phyloP scores from a whole-genome alignment of 2,797 vertebrate species.

The Malurus splendens region DNA sequence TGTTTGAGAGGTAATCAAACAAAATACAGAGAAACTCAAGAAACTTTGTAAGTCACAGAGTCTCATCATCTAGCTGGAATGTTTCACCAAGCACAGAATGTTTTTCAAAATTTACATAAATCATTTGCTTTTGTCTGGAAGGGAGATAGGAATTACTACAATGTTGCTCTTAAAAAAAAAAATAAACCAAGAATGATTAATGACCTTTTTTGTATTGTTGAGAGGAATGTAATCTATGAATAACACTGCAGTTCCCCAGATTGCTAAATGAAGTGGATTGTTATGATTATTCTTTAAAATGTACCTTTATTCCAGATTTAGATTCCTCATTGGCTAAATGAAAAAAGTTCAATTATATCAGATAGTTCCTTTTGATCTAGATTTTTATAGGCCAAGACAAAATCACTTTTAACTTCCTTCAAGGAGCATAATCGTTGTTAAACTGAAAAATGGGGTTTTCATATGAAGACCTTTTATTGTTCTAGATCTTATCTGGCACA shows the following conservation, averaged over 20 bases:
- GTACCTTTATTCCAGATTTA: background rate
- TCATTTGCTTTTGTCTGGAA: slow-evolving; percentile 15
- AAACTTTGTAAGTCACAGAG: background rate
- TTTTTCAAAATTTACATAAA: slow-evolving; percentile 8
- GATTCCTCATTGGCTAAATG: background rate
- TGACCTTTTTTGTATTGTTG: background rate
- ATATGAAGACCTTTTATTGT: background rate
- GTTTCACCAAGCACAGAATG: background rate
- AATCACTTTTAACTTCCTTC: background rate
- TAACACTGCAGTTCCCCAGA: slow-evolving; percentile 12
- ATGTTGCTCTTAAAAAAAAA: background rate
- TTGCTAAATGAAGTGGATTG: slow-evolving; percentile 12
- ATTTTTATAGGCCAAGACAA: background rate
- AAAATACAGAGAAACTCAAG: background rate
- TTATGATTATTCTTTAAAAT: background rate
- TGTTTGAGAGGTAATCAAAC: background rate
- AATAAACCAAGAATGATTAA: background rate
- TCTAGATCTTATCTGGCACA: background rate
- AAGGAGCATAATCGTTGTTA: background rate
- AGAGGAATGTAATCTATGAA: slow-evolving; percentile 37
- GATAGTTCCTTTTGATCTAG: background rate
- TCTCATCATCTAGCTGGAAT: background rate
- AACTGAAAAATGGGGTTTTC: background rate
- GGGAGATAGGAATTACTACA: background rate
- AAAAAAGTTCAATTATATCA: background rate